Conservation (phyloP, 2,888 invertebrate genomes). For the Hyalella azteca region DNA sequence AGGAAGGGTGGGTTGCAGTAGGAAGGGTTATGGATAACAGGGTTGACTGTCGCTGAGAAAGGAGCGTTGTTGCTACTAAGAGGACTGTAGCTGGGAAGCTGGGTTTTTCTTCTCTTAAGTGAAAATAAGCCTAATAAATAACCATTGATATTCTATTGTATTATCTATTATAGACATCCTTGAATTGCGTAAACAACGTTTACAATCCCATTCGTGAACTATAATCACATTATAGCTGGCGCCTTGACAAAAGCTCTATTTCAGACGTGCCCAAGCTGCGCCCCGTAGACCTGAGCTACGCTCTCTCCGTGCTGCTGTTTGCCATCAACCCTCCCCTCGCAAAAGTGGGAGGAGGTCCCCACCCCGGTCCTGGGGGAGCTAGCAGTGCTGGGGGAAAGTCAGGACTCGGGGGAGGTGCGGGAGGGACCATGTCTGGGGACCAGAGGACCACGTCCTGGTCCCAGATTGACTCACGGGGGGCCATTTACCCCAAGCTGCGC, state of each 20-base stretch:
- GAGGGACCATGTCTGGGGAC: constrained; percentile 43
- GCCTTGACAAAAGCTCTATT: too few relatives aligned
- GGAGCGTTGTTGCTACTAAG: too few relatives aligned
- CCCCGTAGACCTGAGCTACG: constrained; percentile 87
- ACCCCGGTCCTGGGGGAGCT: constrained; percentile 59
- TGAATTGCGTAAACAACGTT: too few relatives aligned
- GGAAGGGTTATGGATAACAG: too few relatives aligned
- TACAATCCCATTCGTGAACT: too few relatives aligned
- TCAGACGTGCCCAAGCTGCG: constrained; percentile 87
- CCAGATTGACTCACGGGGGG: constrained; percentile 46
- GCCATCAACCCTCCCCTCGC: constrained; percentile 72
- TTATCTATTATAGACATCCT: too few relatives aligned
- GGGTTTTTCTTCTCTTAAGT: too few relatives aligned
- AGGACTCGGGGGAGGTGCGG: not conserved
- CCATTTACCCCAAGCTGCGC: constrained; percentile 64
- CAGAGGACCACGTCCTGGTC: constrained; percentile 55
- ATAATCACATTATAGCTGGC: not conserved
- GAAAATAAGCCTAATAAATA: too few relatives aligned
- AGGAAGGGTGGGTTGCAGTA: constrained; percentile 63
- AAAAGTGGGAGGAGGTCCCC: constrained; percentile 56
- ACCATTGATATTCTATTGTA: too few relatives aligned
- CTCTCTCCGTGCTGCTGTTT: constrained; percentile 86
- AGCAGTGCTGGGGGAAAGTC: constrained; percentile 58
- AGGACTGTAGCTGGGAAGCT: too few relatives aligned
- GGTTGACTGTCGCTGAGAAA: too few relatives aligned